A percentile compares a stretch with the other conserved stretches of the same genome.
These are phyloP conservation scores for Brachyalestes nurse DNA, from an alignment of 2,797 vertebrate genomes.

Conservation along the genomic window DNA sequence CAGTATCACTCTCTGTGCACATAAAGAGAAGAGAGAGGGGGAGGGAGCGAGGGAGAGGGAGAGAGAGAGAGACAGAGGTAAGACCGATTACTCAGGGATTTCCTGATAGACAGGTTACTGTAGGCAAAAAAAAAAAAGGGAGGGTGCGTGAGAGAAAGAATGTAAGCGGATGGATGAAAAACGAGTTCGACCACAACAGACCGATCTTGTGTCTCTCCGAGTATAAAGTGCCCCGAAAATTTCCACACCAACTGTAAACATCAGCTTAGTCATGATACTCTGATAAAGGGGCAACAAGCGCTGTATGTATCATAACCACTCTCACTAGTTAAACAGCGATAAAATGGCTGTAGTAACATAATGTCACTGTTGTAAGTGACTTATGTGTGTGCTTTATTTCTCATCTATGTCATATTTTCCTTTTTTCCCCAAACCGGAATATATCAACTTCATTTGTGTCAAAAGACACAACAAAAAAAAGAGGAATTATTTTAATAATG, in stretches of 20 bases:
- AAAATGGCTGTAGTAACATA: background rate
- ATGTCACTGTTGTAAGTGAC: too few relatives aligned
- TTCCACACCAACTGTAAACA: constrained; percentile 1
- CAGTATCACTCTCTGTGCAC: constrained; percentile 91
- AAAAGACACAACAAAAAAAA: too few relatives aligned
- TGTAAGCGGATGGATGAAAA: constrained; percentile 13
- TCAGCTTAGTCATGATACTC: constrained; percentile 35
- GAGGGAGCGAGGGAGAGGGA: constrained; percentile 49
- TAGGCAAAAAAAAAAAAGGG: constrained; percentile 1
- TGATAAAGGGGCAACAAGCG: constrained; percentile 5
- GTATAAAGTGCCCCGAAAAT: background rate
- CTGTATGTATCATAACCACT: constrained; percentile 2
- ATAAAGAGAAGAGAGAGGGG: constrained; percentile 41
- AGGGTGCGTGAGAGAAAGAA: constrained; percentile 15
- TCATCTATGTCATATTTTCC: too few relatives aligned
- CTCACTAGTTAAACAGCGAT: constrained; percentile 15
- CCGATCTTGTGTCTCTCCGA: background rate
- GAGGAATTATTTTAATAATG: too few relatives aligned
- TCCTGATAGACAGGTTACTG: constrained; percentile 65
- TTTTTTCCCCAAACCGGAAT: too few relatives aligned
- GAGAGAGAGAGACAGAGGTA: constrained; percentile 31
- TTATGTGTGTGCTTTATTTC: too few relatives aligned
- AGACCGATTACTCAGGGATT: constrained; percentile 58
- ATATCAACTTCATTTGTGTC: too few relatives aligned
- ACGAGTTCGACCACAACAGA: background rate